Conservation (phyloP, 2,797 vertebrate species). For the Clangula hyemalis region DNA sequence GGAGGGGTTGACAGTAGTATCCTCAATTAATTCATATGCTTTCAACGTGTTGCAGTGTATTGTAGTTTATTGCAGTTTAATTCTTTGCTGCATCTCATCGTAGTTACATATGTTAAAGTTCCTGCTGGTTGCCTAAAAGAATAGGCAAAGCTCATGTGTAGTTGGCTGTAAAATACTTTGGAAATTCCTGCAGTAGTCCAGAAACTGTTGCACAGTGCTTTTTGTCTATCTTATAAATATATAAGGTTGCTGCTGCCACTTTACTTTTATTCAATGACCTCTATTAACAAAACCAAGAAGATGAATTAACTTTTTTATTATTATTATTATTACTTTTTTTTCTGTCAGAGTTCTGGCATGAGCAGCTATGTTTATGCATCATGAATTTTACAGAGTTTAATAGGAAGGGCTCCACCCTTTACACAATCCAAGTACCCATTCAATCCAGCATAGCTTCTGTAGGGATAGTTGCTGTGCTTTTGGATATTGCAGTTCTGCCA, state of each 20-base stretch:
- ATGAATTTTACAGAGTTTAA: not conserved
- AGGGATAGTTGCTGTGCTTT: not conserved
- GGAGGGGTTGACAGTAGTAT: not conserved
- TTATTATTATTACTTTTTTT: not conserved
- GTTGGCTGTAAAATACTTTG: not conserved
- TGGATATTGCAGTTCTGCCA: not conserved
- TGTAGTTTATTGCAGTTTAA: not conserved
- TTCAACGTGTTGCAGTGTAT: not conserved
- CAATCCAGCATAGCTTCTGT: not conserved
- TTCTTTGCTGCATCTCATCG: not conserved
- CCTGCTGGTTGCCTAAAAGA: not conserved
- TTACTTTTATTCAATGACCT: not conserved
- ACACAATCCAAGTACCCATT: not conserved
- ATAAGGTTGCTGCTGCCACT: not conserved
- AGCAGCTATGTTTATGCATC: not conserved
- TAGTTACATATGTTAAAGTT: not conserved
- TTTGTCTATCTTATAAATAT: not conserved
- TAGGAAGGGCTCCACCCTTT: not conserved
- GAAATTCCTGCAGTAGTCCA: not conserved
- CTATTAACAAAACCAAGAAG: not conserved
- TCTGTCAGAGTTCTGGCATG: not conserved
- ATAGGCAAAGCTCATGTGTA: not conserved
- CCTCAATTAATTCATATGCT: not conserved
- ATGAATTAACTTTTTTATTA: not conserved
- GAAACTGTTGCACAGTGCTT: not conserved